Evolutionary conservation across 2,888 invertebrate genomes (phyloP), one percentile per base, ranked within the genome.

Genomic region (Baronia brevicornis): DNA sequence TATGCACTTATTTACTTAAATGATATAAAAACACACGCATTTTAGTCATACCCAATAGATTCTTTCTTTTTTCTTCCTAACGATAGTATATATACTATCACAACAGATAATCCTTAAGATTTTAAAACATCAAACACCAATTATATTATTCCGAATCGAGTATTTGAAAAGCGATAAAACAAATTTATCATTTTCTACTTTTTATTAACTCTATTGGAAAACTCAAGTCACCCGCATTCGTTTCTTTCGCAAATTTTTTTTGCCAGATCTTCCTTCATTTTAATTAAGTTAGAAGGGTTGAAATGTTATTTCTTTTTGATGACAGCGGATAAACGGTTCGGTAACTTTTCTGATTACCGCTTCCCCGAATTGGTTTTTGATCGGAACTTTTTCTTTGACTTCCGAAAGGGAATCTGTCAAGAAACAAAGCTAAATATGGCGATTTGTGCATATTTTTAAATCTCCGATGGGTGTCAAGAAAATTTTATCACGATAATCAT

Each of bases 281-380:
- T 77, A 79, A 82, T 79, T 79, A 70, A 77, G 70, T 79, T 60
- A 73, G 70, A 75, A 75, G 73, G 72, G 60, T 58, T 54, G 54
- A 58, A 59, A 59, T 64, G 64, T 78, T 72, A 75, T 77, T 75
- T 64, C 70, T 72, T 74, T 77, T 78, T 75, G 72, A 80, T 74
- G 77, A 74, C 74, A 74, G 63, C 66, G 78, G 72, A 80, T 82
- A 71, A 78, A 74, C 72, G 77, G 70, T 73, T 73, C 62, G 55
- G 53, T 41, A 69, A 66, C 64, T 60, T 60, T 70, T 64, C 51
- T 61, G 61, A 66, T 68, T 66, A 64, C 47, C 55, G 47, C 48
- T 54, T 55, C 51, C 36, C 40, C 37, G 48, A 54, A 64, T 66
- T 56, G 60, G 55, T 54, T 55, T 31, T 62, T 69, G 66, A 70